Evolutionary conservation across 2,888 invertebrate species (phyloP).

Genomic region (Scotopteryx bipunctaria): DNA sequence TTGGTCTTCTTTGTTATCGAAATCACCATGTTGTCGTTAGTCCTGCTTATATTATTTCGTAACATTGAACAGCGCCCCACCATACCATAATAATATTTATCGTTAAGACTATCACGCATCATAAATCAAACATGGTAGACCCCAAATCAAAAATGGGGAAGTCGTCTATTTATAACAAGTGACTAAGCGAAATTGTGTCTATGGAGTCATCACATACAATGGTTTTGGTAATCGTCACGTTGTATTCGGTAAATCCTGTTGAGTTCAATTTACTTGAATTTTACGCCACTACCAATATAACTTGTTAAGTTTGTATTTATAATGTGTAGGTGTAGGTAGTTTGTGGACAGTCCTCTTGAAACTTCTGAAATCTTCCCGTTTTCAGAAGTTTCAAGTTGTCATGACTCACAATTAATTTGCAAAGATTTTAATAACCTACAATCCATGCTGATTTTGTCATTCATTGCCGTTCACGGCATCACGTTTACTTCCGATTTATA

Average conservation of each 20-base stretch:
- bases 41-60: conserved; percentile 15
- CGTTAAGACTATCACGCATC: conserved; percentile 57
- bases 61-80: conserved; percentile 6
- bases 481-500: too few relatives aligned
- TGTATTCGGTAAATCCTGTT: not conserved
- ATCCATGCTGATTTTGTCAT: not conserved
- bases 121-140: conserved; percentile 68
- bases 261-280: too few relatives aligned
- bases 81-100: conserved; percentile 36
- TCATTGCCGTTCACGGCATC: not conserved
- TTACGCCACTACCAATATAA: too few relatives aligned
- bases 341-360: too few relatives aligned
- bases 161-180: conserved; percentile 64
- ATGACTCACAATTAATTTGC: too few relatives aligned
- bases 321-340: too few relatives aligned
- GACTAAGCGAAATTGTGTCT: conserved; percentile 55
- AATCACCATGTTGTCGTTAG: not conserved
- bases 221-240: conserved; percentile 37
- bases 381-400: too few relatives aligned
- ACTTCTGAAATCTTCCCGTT: too few relatives aligned
- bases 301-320: too few relatives aligned
- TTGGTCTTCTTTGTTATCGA: not conserved
- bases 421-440: too few relatives aligned
- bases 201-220: conserved; percentile 31
- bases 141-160: conserved; percentile 55